Conservation (phyloP, 2,113 vertebrate genomes). For the Pseudopodoces humilis region DNA sequence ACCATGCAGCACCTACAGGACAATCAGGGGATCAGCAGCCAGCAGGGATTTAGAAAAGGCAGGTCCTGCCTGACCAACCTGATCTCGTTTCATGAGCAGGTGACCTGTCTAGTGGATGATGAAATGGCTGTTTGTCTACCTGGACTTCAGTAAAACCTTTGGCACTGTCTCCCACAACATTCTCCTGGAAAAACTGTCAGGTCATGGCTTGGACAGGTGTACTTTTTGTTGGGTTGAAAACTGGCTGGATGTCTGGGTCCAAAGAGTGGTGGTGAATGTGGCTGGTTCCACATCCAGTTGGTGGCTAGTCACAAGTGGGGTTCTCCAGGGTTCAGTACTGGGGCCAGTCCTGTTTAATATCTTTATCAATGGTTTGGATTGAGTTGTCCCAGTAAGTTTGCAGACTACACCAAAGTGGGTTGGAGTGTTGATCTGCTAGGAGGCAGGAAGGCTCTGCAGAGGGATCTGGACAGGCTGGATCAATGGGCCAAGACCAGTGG, state of each 20-base stretch:
- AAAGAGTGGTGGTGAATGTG: not conserved
- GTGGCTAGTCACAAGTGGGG: too few species aligned
- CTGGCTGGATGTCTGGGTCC: too few species aligned
- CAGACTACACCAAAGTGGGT: not conserved
- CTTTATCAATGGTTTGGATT: not conserved
- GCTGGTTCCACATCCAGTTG: not conserved
- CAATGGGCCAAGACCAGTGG: not conserved
- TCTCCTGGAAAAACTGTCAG: not conserved
- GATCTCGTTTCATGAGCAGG: not conserved
- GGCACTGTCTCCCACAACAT: not conserved
- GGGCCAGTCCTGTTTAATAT: not conserved
- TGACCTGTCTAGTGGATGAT: not conserved
- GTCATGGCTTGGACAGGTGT: not conserved
- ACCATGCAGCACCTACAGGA: not conserved
- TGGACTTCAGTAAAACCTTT: not conserved
- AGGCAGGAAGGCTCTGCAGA: not conserved
- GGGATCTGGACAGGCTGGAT: not conserved
- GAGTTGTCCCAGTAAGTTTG: not conserved
- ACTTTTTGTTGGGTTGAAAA: not conserved
- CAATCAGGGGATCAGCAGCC: not conserved
- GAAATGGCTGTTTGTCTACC: not conserved
- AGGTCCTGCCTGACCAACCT: not conserved
- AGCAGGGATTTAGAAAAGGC: not conserved
- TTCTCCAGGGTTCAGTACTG: not conserved
- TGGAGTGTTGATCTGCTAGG: not conserved